Evolutionary conservation across 2,797 vertebrate species (phyloP), one percentile per base, ranked within the genome.

Genomic region (Rhinophrynus dorsalis): DNA sequence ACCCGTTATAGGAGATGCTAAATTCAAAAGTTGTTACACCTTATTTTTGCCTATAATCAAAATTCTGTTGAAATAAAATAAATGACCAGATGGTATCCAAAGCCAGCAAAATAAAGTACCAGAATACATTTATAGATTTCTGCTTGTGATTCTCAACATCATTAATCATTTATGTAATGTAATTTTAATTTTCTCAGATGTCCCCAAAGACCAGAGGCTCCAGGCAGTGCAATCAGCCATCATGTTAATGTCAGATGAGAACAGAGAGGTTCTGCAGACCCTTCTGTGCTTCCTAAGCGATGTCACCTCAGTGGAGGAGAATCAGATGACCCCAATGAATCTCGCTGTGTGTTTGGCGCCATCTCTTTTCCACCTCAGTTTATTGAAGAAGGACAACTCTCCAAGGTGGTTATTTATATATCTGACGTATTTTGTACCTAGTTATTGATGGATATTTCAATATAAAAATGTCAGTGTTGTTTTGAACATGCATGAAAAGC

Each of bases 311-410:
- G 96, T 97, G 78, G 91, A 95, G 59, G 96, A 98, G 82, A 99
- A 99, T 77, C 97, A 98, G 84, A 99, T 99, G 97, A 99, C 96
- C 1, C 90, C 96, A 51, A 98, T 96, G 95, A 99, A 99, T 78
- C 90, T 99, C 0, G 97, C 97, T 0, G 97, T 99, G 77, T 99
- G 97, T 60, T 84, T 99, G 80, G 97, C 97, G 1, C 97, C 97
- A 2, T 99, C 97, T 2, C 95, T 99, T 21, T 99, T 99, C 80
- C 97, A 99, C 76, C 96, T 99, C 48, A 99, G 98, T 77, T 90
- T 96, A 73, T 79, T 95, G 74, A 99, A 96, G 86, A 98, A 95
- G 79, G 97, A 97, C 82, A 96, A 91, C 80, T 94, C 95, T 1
- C 94, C 96, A 1, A 91, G 92, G 97, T 98, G 80, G 1, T 59